A percentile compares a stretch with the other conserved stretches of the same genome.
Evolutionary conservation across 2,888 invertebrate genomes (phyloP).

Genomic region (Petrolisthes manimaculis): DNA sequence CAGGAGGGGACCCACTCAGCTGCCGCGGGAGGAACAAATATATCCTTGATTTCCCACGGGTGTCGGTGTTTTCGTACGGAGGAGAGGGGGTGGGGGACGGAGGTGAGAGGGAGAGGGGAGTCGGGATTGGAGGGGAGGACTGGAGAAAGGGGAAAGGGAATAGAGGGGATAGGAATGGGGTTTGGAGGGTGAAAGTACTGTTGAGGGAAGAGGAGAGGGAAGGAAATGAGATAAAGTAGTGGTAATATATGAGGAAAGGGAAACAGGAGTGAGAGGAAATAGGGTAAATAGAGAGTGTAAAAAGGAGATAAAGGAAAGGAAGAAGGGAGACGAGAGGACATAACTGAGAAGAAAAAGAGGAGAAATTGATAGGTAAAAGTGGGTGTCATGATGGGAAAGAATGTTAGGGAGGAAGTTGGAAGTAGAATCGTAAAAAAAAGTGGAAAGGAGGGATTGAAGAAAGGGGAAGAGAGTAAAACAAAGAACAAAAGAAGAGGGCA

Average conservation of each 20-base stretch:
- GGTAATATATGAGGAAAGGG: background rate
- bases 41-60: slow-evolving; percentile 55
- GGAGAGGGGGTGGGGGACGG: background rate
- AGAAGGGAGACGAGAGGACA: background rate
- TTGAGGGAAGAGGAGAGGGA: background rate
- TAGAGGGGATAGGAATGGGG: background rate
- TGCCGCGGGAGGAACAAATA: slow-evolving; percentile 48
- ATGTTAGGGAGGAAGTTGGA: too few relatives aligned
- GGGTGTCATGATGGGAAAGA: too few relatives aligned
- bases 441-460: background rate
- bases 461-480: background rate
- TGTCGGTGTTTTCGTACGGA: slow-evolving; percentile 46
- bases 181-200: background rate
- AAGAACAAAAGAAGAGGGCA: background rate
- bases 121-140: background rate
- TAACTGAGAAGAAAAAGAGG: background rate
- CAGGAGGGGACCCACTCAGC: slow-evolving; percentile 39
- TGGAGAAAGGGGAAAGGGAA: background rate
- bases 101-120: background rate
- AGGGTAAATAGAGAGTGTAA: background rate
- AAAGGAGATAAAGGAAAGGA: background rate
- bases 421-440: too few relatives aligned
- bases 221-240: slow-evolving; percentile 3
- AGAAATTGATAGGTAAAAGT: background rate
- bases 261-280: background rate